Evolutionary conservation across 2,797 vertebrate species (phyloP).

Genomic region (Spondyliosoma cantharus): DNA sequence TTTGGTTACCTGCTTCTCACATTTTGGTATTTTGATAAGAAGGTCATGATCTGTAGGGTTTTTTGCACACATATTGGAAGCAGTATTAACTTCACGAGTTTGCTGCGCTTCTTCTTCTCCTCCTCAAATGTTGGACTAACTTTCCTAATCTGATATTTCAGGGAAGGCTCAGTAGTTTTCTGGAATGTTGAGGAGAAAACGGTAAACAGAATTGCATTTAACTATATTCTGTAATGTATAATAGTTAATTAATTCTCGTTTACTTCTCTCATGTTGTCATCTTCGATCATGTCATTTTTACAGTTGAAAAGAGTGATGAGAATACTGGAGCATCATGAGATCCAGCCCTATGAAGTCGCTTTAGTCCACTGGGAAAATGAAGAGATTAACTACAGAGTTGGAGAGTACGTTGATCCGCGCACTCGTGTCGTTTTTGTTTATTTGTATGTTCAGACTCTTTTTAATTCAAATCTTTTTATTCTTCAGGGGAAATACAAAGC

Average conservation of each 20-base stretch:
- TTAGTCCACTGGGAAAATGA: constrained; percentile 99
- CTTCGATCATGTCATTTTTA: neutral
- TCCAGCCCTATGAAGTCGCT: constrained; percentile 95
- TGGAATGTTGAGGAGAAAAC: constrained; percentile 97
- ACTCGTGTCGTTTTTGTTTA: neutral
- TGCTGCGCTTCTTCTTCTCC: too few species aligned
- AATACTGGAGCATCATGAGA: constrained; percentile 92
- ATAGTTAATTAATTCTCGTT: neutral
- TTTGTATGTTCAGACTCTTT: neutral
- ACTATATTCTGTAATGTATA: neutral
- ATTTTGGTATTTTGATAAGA: too few species aligned
- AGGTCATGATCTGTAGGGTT: too few species aligned
- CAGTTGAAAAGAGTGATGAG: constrained; percentile 91
- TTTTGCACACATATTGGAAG: too few species aligned
- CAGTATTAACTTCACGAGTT: too few species aligned
- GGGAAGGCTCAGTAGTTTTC: constrained; percentile 97
- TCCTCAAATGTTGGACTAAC: constrained; percentile 1
- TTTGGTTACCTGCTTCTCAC: too few species aligned
- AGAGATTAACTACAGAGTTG: constrained; percentile 92
- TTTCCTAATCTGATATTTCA: constrained; percentile 74
- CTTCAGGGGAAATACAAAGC: constrained; percentile 92
- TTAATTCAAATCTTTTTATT: neutral
- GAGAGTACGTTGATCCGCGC: constrained; percentile 82
- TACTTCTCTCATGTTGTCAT: neutral
- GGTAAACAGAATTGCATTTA: constrained; percentile 77